A percentile compares a stretch with the other conserved stretches of the same genome.
Evolutionary conservation across 2,888 invertebrate genomes (phyloP).

Genomic region (Coenonympha arcania): DNA sequence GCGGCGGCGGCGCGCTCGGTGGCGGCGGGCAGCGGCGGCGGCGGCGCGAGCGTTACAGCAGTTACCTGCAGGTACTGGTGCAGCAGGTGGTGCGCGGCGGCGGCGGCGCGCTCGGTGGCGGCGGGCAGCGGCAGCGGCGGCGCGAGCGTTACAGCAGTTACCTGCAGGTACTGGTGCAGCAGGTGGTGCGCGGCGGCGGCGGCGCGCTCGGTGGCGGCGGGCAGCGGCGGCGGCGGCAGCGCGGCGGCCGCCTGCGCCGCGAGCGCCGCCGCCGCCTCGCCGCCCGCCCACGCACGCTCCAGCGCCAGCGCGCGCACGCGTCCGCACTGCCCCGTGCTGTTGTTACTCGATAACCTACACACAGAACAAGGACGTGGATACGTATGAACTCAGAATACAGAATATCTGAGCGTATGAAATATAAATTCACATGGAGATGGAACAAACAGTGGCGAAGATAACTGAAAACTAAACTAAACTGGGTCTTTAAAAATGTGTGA

Average conservation of each 20-base stretch:
- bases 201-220: constrained; percentile 60
- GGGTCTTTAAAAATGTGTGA: too few species aligned
- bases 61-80: background rate
- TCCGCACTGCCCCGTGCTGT: constrained; percentile 44
- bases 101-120: background rate
- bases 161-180: constrained; percentile 66
- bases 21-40: too few species aligned
- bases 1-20: too few species aligned
- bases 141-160: constrained; percentile 11
- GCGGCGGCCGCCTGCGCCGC: constrained; percentile 62
- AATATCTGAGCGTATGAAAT: too few species aligned
- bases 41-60: too few species aligned
- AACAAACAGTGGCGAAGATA: too few species aligned
- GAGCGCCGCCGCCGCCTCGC: constrained; percentile 58
- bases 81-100: background rate
- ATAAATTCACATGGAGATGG: too few species aligned
- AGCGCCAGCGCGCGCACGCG: constrained; percentile 59
- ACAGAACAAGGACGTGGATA: background rate
- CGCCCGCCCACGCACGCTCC: constrained; percentile 66
- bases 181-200: constrained; percentile 62
- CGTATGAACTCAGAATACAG: too few species aligned
- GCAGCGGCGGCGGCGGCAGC: constrained; percentile 62
- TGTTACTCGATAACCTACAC: constrained; percentile 43
- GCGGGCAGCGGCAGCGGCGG: background rate
- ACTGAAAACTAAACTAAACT: too few species aligned